Base-by-base conservation (phyloP, 2,888 invertebrate genomes). In the Epicampocera succincta region DNA sequence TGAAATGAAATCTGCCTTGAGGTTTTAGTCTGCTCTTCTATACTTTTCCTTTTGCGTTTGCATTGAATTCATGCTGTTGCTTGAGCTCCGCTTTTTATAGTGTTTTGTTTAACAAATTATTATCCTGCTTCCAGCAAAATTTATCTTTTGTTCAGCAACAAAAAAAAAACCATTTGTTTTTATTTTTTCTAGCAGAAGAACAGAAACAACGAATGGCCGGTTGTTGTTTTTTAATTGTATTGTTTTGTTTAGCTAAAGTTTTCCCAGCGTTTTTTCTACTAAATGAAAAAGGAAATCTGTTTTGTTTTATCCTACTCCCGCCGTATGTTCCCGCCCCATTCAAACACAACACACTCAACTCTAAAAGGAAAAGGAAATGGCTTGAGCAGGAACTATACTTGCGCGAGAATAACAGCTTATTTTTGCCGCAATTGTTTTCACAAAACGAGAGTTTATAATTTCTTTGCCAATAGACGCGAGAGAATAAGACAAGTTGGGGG, bases 311-410 rank as follows among this genome's bases (percentile, higher is more conserved):
- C 4, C 5, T 12, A 6, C 40, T 58, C 3, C 12, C 33, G n/a
- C 12, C 4, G 3, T 2, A 33, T 13, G 33, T 40, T 15, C 38
- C 11, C n/a, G 15, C n/a, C 25, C 2, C 25, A 38, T 29, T 42
- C 2, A 25, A 33, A 33, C 33, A 11, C 44, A 54, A 25, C 21
- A 17, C 50, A 25, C 15, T 71, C 42, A 11, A 38, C 13, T 19
- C 1, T 0, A 48, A 54, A 66, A 40, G 78, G 72, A 78, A 78
- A 78, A 60, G 78, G 78, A 73, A 72, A 60, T 52, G 61, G 60
- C 66, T 68, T 38, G 33, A 79, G 54, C 61, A 29, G 73, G 60
- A 75, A 44, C 25, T 72, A 38, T 60, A 72, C 11, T 58, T 38
- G 48, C 50, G 60, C 58, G 78, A 60, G 44, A 61, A 56, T 58